phyloP scores from a whole-genome alignment of 2,113 vertebrate genomes.

The Carlito syrichta region DNA sequence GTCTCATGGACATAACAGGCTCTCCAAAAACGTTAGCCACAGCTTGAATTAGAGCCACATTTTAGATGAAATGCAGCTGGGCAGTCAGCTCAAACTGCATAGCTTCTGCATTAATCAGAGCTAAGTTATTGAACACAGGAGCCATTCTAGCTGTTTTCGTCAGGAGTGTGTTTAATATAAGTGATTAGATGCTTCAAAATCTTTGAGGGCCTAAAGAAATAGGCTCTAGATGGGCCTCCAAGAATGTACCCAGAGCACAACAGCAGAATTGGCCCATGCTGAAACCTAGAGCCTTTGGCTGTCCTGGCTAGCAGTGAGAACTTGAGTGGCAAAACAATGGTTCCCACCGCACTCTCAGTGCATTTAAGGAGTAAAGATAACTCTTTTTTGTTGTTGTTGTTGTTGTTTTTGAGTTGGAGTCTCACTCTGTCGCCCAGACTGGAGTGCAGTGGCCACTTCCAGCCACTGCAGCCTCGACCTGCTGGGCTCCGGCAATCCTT shows the following conservation, averaged over 20 bases:
- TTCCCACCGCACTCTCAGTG: neutral
- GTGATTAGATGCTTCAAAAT: neutral
- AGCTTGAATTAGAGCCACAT: neutral
- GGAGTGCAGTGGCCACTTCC: too few species aligned
- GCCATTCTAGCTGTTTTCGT: neutral
- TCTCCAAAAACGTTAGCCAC: neutral
- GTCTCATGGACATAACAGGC: neutral
- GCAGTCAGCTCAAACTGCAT: neutral
- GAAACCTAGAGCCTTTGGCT: neutral
- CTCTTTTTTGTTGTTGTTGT: too few species aligned
- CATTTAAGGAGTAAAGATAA: neutral
- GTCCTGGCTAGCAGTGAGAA: neutral
- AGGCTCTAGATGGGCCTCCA: neutral
- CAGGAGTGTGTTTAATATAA: neutral
- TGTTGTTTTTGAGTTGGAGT: too few species aligned
- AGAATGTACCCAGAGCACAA: neutral
- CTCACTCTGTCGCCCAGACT: too few species aligned
- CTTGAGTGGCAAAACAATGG: neutral
- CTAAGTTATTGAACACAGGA: neutral
- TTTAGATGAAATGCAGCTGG: neutral
- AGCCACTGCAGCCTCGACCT: too few species aligned
- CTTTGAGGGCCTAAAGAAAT: neutral
- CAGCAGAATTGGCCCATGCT: neutral
- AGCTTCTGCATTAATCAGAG: neutral
- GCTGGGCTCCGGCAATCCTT: too few species aligned